Evolutionary conservation across 2,797 vertebrate species (phyloP).

Genomic region (Clarias pachynema): DNA sequence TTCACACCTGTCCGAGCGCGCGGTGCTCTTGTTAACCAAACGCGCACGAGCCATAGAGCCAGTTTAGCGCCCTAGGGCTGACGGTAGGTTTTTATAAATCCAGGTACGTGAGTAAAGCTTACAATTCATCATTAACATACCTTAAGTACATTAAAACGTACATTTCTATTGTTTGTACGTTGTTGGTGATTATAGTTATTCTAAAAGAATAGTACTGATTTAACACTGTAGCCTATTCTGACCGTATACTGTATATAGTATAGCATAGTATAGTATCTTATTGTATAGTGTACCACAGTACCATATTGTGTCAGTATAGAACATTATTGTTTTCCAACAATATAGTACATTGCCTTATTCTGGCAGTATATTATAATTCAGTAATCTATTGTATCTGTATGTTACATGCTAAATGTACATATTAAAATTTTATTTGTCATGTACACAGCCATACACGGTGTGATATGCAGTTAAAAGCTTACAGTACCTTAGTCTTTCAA

Average conservation of each 20-base stretch:
- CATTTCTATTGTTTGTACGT: not conserved
- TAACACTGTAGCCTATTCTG: not conserved
- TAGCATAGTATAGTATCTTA: not conserved
- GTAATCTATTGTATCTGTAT: not conserved
- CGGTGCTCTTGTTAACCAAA: not conserved
- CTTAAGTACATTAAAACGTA: not conserved
- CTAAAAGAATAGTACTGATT: not conserved
- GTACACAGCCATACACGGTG: no score
- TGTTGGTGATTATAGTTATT: not conserved
- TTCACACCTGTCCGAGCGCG: not conserved
- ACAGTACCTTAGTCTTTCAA: no score
- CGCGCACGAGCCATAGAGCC: not conserved
- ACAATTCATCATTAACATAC: not conserved
- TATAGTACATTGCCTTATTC: not conserved
- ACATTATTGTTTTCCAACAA: not conserved
- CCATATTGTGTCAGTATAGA: not conserved
- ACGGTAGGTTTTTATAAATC: not conserved
- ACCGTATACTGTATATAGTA: no score
- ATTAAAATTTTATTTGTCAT: no score
- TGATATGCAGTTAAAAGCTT: no score
- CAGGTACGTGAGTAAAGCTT: not conserved
- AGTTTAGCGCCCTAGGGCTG: not conserved
- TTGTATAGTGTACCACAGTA: no score
- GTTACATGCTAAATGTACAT: not conserved
- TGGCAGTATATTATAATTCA: not conserved